Conservation (phyloP, 2,113 vertebrate species). For the Apteryx owenii region DNA sequence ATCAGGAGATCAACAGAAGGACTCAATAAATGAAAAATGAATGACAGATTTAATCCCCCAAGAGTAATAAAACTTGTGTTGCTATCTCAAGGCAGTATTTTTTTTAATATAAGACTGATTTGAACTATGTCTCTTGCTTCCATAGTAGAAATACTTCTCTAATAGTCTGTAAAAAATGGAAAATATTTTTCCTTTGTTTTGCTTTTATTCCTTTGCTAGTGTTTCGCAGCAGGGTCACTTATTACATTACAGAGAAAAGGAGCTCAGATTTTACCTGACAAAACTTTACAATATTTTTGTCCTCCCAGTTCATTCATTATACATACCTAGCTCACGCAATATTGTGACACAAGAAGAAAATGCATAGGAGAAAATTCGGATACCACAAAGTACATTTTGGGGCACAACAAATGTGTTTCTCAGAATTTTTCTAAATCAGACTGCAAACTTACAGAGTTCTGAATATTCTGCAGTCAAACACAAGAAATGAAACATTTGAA, state of each 20-base stretch:
- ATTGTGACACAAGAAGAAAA: not conserved
- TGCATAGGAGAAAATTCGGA: not conserved
- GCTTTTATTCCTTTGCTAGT: not conserved
- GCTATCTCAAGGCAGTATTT: not conserved
- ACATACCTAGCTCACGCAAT: accelerated
- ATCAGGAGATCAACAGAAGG: not conserved
- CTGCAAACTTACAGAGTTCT: not conserved
- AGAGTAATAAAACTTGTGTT: not conserved
- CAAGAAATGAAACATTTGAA: not conserved
- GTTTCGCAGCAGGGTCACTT: not conserved
- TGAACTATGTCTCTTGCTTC: not conserved
- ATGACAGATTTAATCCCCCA: not conserved
- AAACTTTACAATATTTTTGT: not conserved
- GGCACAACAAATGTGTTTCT: not conserved
- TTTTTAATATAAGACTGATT: not conserved
- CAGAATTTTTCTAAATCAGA: not conserved
- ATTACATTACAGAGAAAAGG: not conserved
- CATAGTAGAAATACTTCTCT: not conserved
- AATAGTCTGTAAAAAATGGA: not conserved
- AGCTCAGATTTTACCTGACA: not conserved
- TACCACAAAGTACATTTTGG: not conserved
- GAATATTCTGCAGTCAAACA: not conserved
- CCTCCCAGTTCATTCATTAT: not conserved
- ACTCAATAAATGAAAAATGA: not conserved
- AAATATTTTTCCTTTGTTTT: not conserved